A percentile compares a stretch with the other conserved stretches of the same genome.
Evolutionary conservation across 2,113 vertebrate species (phyloP).

Genomic region (Parotia lawesii): DNA sequence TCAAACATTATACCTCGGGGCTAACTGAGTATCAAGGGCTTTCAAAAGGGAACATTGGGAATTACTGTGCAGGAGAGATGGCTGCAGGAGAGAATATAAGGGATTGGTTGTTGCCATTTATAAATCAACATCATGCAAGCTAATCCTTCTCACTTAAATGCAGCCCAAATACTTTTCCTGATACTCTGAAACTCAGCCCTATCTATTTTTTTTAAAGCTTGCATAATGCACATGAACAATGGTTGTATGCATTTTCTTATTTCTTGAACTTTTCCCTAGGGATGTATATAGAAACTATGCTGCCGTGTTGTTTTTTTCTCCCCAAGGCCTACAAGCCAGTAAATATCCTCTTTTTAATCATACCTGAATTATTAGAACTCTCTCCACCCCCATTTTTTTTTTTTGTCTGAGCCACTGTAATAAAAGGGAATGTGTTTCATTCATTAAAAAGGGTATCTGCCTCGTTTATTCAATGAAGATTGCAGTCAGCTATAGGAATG

Average conservation of each 20-base stretch:
- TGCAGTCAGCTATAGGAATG: background rate
- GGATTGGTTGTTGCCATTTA: slow-evolving; percentile 87
- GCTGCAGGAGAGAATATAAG: slow-evolving; percentile 80
- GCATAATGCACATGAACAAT: slow-evolving; percentile 74
- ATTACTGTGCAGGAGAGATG: slow-evolving; percentile 79
- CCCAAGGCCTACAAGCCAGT: slow-evolving; percentile 35
- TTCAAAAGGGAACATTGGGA: slow-evolving; percentile 84
- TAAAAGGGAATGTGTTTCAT: slow-evolving; percentile 41
- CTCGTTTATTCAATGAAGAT: background rate
- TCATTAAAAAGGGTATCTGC: slow-evolving; percentile 51
- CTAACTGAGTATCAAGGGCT: slow-evolving; percentile 89
- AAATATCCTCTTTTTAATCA: slow-evolving; percentile 58
- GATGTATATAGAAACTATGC: slow-evolving; percentile 48
- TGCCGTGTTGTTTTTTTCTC: slow-evolving; percentile 7
- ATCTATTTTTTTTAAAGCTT: slow-evolving; percentile 78
- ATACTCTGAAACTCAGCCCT: slow-evolving; percentile 64
- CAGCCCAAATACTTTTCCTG: slow-evolving; percentile 84
- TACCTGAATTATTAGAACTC: slow-evolving; percentile 54
- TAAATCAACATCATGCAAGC: slow-evolving; percentile 87
- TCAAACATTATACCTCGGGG: slow-evolving; percentile 94
- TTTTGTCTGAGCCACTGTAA: background rate
- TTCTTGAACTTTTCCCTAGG: slow-evolving; percentile 70
- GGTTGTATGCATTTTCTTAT: slow-evolving; percentile 71
- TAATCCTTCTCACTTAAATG: slow-evolving; percentile 87
- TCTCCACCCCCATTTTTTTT: background rate